Evolutionary conservation across 2,888 invertebrate species (phyloP).

Genomic region (Prenolepis imparis): DNA sequence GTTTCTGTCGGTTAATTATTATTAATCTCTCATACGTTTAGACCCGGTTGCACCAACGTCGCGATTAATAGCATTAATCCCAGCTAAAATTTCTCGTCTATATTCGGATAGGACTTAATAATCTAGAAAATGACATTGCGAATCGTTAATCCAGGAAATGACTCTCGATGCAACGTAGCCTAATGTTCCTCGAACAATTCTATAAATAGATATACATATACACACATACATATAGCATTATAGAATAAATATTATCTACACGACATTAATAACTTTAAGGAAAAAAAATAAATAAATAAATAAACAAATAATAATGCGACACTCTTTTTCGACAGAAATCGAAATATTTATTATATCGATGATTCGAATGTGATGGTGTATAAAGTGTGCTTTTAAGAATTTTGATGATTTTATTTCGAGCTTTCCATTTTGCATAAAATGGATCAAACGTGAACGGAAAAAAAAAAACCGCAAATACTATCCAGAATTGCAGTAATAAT

Average conservation of each 20-base stretch:
- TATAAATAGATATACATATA: conserved; percentile 27
- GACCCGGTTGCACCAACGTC: conserved; percentile 17
- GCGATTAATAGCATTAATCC: conserved; percentile 5
- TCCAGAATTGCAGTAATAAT: not conserved
- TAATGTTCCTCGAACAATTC: conserved; percentile 30
- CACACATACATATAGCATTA: conserved; percentile 16
- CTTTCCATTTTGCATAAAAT: not conserved
- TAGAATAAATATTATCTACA: conserved; percentile 37
- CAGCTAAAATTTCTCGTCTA: not conserved
- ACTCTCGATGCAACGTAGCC: conserved; percentile 24
- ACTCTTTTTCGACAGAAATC: conserved; percentile 13
- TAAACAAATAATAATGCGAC: no score
- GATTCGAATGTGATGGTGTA: conserved; percentile 1
- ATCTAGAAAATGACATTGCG: not conserved
- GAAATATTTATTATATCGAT: conserved; percentile 24
- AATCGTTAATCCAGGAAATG: conserved; percentile 15
- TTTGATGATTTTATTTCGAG: conserved; percentile 1
- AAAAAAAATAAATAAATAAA: no score
- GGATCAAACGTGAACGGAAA: not conserved
- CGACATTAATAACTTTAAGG: conserved; percentile 1
- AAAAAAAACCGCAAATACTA: conserved; percentile 3
- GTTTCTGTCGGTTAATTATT: conserved; percentile 22
- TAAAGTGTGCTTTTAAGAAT: conserved; percentile 34
- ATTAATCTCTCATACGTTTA: conserved; percentile 18
- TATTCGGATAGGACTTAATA: not conserved